These are phyloP conservation scores for Hydrotaea diabolus DNA, from an alignment of 2,888 invertebrate genomes.

Conservation along the genomic window DNA sequence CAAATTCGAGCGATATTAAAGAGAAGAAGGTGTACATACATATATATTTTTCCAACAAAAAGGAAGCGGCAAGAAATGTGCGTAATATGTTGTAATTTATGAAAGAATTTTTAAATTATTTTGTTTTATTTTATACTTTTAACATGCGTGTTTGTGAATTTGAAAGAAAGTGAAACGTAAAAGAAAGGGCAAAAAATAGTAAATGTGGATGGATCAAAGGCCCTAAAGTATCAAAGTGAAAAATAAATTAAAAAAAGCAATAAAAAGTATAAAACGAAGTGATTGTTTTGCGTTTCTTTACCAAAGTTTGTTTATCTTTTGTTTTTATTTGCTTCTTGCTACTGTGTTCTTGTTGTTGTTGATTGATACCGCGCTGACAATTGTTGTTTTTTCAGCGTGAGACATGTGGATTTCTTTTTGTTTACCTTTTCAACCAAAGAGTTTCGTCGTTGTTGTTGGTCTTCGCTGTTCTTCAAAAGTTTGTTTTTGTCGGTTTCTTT, in stretches of 20 bases:
- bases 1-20: background rate
- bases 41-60: background rate
- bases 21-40: slow-evolving; percentile 20
- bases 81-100: slow-evolving; percentile 15
- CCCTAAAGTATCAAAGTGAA: background rate
- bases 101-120: background rate
- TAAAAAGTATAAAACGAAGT: background rate
- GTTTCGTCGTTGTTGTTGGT: background rate
- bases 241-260: background rate
- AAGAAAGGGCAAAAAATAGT: background rate
- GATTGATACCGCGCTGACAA: background rate
- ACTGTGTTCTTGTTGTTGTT: background rate
- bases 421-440: background rate
- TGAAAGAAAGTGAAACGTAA: background rate
- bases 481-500: background rate
- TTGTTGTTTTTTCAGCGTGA: slow-evolving; percentile 22
- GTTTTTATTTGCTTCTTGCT: slow-evolving; percentile 1
- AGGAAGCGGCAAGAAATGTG: slow-evolving; percentile 15
- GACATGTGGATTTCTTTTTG: slow-evolving; percentile 26
- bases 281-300: background rate
- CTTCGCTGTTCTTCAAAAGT: background rate
- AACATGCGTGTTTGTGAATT: background rate
- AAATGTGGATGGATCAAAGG: background rate
- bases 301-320: slow-evolving; percentile 14
- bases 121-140: background rate